Evolutionary conservation across 2,113 vertebrate species (phyloP).

Genomic region (Salvator merianae): DNA sequence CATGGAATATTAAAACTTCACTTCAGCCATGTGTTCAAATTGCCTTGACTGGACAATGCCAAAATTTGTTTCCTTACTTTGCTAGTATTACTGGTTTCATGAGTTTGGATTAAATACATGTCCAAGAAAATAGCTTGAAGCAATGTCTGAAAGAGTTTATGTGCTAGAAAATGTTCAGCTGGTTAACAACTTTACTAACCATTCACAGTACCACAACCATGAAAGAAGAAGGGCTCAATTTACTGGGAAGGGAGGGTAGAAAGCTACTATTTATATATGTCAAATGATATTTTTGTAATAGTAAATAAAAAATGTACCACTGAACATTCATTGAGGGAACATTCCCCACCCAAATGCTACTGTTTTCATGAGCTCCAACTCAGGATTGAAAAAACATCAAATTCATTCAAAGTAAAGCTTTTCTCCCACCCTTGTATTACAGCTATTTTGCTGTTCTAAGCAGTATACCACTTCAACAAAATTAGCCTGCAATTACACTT

Average conservation of each 20-base stretch:
- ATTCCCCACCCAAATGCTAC: conserved; percentile 54
- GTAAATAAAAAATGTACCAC: not conserved
- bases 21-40: not conserved
- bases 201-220: not conserved
- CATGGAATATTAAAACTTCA: not conserved
- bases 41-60: not conserved
- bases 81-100: too few species aligned
- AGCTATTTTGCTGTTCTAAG: conserved; percentile 76
- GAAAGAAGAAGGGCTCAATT: not conserved
- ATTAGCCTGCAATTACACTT: conserved; percentile 78
- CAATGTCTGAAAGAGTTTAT: not conserved
- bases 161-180: not conserved
- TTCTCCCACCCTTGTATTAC: conserved; percentile 68
- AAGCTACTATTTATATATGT: conserved; percentile 14
- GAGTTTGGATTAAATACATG: not conserved
- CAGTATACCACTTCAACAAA: conserved; percentile 77
- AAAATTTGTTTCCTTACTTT: too few species aligned
- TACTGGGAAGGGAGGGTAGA: not conserved
- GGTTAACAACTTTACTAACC: not conserved
- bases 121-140: not conserved
- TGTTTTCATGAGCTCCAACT: conserved; percentile 68
- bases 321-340: not conserved
- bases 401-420: conserved; percentile 64
- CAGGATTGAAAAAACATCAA: conserved; percentile 73
- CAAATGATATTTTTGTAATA: conserved; percentile 43